These are phyloP conservation scores for Panopea generosa DNA, from an alignment of 2,888 invertebrate species.

Conservation along the genomic window DNA sequence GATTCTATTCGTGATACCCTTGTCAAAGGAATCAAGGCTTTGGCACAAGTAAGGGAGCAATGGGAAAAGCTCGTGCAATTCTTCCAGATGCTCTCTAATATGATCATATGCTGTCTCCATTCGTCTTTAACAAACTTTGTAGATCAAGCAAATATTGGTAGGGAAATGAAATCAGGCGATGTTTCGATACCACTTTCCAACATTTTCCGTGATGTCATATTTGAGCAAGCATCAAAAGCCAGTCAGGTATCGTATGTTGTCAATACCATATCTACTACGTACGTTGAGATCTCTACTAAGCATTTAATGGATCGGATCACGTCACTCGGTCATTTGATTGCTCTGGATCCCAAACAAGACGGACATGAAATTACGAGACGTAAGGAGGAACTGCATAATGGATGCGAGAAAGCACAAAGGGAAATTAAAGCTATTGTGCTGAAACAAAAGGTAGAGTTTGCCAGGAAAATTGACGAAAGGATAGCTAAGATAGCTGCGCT, in stretches of 20 bases:
- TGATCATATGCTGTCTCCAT: constrained; percentile 2
- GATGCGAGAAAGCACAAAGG: constrained; percentile 5
- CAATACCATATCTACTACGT: neutral
- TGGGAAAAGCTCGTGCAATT: constrained; percentile 2
- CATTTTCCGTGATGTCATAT: neutral
- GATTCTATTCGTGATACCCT: constrained; percentile 1
- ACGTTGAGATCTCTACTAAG: neutral
- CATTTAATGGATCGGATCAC: constrained; percentile 5
- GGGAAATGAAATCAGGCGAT: no score
- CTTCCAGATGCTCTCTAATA: constrained; percentile 3
- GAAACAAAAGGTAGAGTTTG: neutral
- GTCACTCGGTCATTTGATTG: neutral
- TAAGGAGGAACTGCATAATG: neutral
- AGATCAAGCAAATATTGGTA: neutral
- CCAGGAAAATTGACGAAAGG: neutral
- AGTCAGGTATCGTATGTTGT: neutral
- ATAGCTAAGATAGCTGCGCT: neutral
- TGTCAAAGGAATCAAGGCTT: constrained; percentile 1
- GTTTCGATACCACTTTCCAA: neutral
- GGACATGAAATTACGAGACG: neutral
- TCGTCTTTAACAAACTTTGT: constrained; percentile 1
- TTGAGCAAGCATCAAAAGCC: constrained; percentile 5
- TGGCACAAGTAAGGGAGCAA: neutral
- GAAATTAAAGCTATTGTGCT: neutral
- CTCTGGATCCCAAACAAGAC: constrained; percentile 1